These are phyloP conservation scores for Eira barbara DNA, from an alignment of 2,113 vertebrate genomes.

Conservation along the genomic window DNA sequence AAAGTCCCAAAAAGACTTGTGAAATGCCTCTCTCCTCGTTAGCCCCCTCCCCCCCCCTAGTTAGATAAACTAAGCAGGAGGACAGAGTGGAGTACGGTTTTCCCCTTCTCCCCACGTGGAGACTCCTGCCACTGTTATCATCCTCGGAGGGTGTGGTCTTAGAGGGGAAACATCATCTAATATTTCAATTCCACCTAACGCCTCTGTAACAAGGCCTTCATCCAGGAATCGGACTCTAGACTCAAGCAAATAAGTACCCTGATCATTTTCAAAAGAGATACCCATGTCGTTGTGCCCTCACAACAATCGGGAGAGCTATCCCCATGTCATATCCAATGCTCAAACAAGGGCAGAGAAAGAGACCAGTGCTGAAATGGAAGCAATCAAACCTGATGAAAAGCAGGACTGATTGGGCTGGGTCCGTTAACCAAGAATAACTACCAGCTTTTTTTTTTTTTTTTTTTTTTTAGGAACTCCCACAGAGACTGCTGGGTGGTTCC, in stretches of 20 bases:
- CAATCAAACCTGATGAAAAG: constrained; percentile 11
- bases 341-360: neutral
- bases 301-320: no score
- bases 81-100: neutral
- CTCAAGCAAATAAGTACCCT: neutral
- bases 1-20: neutral
- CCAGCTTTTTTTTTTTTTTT: neutral
- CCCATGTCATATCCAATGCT: neutral
- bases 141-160: neutral
- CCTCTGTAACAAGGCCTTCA: neutral
- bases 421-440: neutral
- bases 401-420: neutral
- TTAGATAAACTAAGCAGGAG: neutral
- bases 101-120: neutral
- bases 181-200: neutral
- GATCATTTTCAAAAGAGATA: neutral
- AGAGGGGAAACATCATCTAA: neutral
- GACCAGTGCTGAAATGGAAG: neutral
- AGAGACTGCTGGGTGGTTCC: neutral
- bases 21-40: neutral
- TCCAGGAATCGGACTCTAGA: neutral
- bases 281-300: neutral
- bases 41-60: fast-evolving
- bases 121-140: neutral
- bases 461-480: neutral